Evolutionary conservation across 2,888 invertebrate genomes (phyloP), one percentile per base, ranked within the genome.

Genomic region (Oxytorus armatus): DNA sequence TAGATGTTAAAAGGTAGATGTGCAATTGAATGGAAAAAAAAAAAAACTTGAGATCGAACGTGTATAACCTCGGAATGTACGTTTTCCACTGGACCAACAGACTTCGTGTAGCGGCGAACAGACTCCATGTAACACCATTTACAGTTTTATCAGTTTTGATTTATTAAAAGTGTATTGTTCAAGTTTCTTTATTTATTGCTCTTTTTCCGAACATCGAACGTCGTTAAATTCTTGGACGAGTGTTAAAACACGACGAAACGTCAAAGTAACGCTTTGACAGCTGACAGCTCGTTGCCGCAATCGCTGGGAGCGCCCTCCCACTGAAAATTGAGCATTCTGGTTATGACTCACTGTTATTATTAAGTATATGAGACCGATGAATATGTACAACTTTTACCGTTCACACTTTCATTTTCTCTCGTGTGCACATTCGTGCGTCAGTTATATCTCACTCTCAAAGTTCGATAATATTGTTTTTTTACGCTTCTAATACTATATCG

Each of bases 101-200:
- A 42, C n/a, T 14, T 49, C 25, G 63, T 49, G n/a, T 49, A 16
- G 49, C 18, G 49, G 65, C 5, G 33, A 18, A 49, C 47, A 49
- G 18, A n/a, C 33, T 36, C 21, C 33, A 65, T 36, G 36, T 36
- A 36, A 36, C 36, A 36, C 36, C 36, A 36, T 36, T 36, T 3
- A 36, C 36, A 36, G 36, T 8, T 36, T 36, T 36, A 8, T 10
- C 36, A 10, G 36, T 36, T 36, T 5, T 2, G 10, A 7, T 7
- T 36, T 3, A 8, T 36, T 36, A 8, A 10, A 36, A 36, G 36
- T 10, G 4, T 36, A 8, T 8, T 36, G 1, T 36, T 36, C 10
- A 3, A 1, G 4, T 36, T 1, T 36, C 10, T 36, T 36, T 36
- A 36, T 36, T 36, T 36, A 36, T 36, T 36, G 3, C 8, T 36